Evolutionary conservation across 2,113 vertebrate species (phyloP).

Genomic region (Columba livia): DNA sequence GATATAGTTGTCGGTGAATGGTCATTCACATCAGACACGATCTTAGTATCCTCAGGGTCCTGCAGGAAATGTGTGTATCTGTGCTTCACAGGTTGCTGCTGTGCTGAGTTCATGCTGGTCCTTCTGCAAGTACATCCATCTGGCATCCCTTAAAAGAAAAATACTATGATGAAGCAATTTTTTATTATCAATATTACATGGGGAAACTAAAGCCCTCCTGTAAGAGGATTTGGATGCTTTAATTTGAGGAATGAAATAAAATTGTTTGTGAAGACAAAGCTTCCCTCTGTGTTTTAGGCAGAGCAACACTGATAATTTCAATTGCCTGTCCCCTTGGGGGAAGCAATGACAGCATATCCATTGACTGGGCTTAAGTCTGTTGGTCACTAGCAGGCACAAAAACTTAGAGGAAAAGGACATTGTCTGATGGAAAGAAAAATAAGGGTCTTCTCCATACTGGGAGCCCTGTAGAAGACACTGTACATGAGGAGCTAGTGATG

Average conservation of each 20-base stretch:
- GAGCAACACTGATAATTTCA: background rate
- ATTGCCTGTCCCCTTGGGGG: background rate
- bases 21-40: background rate
- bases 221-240: background rate
- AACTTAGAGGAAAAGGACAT: background rate
- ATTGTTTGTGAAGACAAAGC: background rate
- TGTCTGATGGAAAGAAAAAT: background rate
- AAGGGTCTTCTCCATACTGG: background rate
- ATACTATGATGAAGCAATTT: background rate
- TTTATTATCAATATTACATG: background rate
- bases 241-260: background rate
- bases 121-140: background rate
- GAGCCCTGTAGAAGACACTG: background rate
- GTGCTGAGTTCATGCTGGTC: background rate
- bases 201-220: background rate
- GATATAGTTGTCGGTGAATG: background rate
- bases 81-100: background rate
- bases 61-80: background rate
- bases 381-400: background rate
- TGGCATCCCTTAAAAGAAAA: background rate
- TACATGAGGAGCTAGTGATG: background rate
- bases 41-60: background rate
- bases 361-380: background rate
- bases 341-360: background rate
- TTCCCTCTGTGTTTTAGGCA: background rate